These are phyloP conservation scores for Canis aureus DNA, from an alignment of 2,113 vertebrate genomes.

Conservation along the genomic window DNA sequence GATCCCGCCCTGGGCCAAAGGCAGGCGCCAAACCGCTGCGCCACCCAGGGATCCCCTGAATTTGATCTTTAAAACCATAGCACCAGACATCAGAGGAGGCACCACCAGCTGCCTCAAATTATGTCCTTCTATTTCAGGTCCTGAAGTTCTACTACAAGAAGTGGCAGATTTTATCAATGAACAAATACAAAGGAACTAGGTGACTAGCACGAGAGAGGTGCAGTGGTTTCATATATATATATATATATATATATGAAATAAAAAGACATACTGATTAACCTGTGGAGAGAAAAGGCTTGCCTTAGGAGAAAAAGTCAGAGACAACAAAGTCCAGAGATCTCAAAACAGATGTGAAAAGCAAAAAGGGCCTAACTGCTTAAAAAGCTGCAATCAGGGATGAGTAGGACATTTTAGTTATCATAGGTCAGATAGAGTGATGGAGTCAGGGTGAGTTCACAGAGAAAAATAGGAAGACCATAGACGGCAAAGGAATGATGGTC, in stretches of 20 bases:
- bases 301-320: slow-evolving; percentile 28
- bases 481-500: neutral
- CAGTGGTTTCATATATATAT: neutral
- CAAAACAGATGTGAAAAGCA: neutral
- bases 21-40: no score
- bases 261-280: slow-evolving; percentile 43
- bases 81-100: neutral
- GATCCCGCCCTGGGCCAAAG: no score
- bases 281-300: neutral
- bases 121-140: neutral
- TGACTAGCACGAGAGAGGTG: neutral
- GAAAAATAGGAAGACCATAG: neutral
- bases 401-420: neutral
- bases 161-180: neutral
- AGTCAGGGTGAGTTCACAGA: neutral
- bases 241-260: neutral
- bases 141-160: neutral
- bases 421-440: neutral
- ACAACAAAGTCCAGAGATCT: neutral
- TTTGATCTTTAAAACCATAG: neutral
- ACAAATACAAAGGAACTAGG: neutral
- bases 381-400: neutral
- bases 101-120: neutral
- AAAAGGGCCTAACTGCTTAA: neutral
- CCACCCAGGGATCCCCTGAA: neutral